Percentiles rank a stretch among this genome's conserved stretches.
Conservation (phyloP, 2,113 vertebrate species). For the Alligator sinensis region DNA sequence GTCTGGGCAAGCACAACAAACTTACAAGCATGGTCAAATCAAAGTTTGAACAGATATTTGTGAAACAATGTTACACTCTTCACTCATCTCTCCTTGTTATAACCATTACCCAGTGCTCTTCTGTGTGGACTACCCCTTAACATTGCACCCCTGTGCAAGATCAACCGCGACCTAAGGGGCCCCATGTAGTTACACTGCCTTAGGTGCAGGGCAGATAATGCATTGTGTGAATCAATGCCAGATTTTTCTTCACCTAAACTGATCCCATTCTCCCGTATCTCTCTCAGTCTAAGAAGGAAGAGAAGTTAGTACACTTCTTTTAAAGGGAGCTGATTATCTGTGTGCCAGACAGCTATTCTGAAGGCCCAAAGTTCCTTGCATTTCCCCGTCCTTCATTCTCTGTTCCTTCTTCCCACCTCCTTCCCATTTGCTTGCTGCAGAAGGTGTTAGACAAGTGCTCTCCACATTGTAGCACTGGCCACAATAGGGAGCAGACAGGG, state of each 20-base stretch:
- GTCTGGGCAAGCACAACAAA: not conserved
- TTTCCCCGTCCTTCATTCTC: not conserved
- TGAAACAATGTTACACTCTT: not conserved
- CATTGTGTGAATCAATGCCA: fast-evolving
- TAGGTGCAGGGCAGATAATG: not conserved
- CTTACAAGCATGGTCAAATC: not conserved
- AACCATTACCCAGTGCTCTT: not conserved
- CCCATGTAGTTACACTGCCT: not conserved
- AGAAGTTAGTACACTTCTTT: not conserved
- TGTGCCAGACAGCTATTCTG: not conserved
- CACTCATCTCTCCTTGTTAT: not conserved
- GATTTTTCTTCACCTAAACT: not conserved
- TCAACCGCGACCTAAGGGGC: not conserved
- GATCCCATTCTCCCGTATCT: not conserved
- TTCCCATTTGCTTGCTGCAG: not conserved
- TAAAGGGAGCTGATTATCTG: not conserved
- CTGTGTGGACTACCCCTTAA: not conserved
- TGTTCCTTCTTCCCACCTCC: not conserved
- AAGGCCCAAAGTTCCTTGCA: not conserved
- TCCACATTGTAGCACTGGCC: not conserved
- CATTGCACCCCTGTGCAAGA: not conserved
- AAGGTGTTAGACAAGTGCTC: not conserved
- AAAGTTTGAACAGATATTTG: not conserved
- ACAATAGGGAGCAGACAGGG: not conserved
- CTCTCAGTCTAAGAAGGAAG: not conserved